These are phyloP conservation scores for Flexamia atlantica DNA, from an alignment of 2,888 invertebrate genomes.

Conservation along the genomic window DNA sequence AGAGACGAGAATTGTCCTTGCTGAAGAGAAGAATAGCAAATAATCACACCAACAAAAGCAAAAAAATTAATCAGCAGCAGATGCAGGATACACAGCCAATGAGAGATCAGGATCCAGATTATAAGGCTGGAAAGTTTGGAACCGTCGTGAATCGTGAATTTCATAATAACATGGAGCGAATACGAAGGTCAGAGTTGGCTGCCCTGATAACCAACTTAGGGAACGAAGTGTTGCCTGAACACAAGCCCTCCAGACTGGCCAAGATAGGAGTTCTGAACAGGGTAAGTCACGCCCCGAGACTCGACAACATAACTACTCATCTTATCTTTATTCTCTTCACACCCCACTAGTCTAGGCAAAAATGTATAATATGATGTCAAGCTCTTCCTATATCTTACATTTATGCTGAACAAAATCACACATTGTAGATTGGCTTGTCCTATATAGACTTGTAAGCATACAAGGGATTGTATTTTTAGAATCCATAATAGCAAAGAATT, in stretches of 20 bases:
- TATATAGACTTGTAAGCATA: too few relatives aligned
- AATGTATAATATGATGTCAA: too few relatives aligned
- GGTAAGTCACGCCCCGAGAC: not conserved
- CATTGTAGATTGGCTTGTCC: too few relatives aligned
- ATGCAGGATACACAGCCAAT: not conserved
- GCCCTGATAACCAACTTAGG: not conserved
- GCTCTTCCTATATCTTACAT: too few relatives aligned
- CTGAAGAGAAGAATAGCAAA: not conserved
- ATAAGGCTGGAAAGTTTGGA: not conserved
- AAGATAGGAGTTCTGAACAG: not conserved
- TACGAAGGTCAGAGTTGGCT: constrained; percentile 15
- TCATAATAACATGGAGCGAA: not conserved
- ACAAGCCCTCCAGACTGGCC: not conserved
- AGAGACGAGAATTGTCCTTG: not conserved
- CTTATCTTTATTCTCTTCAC: too few relatives aligned
- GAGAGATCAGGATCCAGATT: too few relatives aligned
- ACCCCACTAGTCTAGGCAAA: too few relatives aligned
- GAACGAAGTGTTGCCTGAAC: not conserved
- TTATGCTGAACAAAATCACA: too few relatives aligned
- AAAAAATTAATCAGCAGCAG: not conserved
- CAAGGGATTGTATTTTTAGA: too few relatives aligned
- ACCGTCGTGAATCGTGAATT: not conserved
- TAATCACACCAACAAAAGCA: not conserved
- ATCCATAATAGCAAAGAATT: too few relatives aligned
- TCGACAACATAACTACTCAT: too few relatives aligned